phyloP scores from a whole-genome alignment of 1,140 invertebrate species.

The Aphidius gifuensis region DNA sequence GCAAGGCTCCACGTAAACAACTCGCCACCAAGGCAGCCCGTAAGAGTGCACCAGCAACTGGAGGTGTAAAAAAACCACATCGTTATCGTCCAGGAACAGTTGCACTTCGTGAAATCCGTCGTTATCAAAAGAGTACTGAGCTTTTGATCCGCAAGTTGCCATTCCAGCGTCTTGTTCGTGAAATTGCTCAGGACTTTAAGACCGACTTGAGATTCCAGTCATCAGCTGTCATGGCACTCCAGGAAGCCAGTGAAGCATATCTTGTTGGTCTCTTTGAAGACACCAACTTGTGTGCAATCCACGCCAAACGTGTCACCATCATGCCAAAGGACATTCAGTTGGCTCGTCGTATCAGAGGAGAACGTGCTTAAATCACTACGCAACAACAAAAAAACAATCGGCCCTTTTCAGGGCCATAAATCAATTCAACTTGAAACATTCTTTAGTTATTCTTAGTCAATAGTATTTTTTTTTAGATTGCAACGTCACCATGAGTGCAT shows the following conservation, averaged over 20 bases:
- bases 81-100: slow-evolving; percentile 74
- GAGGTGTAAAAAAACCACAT: slow-evolving; percentile 62
- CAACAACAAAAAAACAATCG: too few relatives aligned
- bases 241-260: slow-evolving; percentile 83
- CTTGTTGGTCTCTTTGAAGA: slow-evolving; percentile 90
- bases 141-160: slow-evolving; percentile 81
- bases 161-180: slow-evolving; percentile 80
- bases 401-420: too few relatives aligned
- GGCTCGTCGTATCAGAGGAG: slow-evolving; percentile 80
- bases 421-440: too few relatives aligned
- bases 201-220: slow-evolving; percentile 80
- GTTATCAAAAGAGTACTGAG: slow-evolving; percentile 78
- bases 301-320: slow-evolving; percentile 90
- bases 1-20: slow-evolving; percentile 7
- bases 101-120: slow-evolving; percentile 79
- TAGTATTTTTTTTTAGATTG: too few relatives aligned
- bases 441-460: too few relatives aligned
- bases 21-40: slow-evolving; percentile 64
- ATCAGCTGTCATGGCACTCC: slow-evolving; percentile 72
- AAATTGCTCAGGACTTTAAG: slow-evolving; percentile 83
- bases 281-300: slow-evolving; percentile 90
- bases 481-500: too few relatives aligned
- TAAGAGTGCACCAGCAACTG: slow-evolving; percentile 58
- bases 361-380: slow-evolving; percentile 61
- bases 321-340: slow-evolving; percentile 95